Evolutionary conservation across 2,888 invertebrate genomes (phyloP).

Genomic region (Deroplatys truncata): DNA sequence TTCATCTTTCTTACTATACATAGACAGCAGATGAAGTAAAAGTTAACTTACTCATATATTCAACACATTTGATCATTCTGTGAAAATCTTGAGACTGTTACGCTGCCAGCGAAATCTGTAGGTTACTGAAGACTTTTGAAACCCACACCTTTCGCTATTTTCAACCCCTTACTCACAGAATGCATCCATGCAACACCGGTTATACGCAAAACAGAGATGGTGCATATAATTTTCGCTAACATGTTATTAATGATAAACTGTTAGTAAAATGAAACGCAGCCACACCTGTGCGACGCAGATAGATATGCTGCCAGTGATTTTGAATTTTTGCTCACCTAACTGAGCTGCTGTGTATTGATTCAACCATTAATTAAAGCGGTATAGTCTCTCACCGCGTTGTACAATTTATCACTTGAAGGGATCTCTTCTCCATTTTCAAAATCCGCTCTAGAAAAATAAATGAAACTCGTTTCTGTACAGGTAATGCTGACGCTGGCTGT

Average conservation of each 20-base stretch:
- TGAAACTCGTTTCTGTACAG: neutral
- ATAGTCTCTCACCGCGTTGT: neutral
- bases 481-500: neutral
- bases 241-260: neutral
- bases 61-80: too few species aligned
- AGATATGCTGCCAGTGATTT: too few species aligned
- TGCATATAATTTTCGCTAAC: neutral
- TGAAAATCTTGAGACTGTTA: too few species aligned
- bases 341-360: neutral
- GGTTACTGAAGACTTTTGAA: too few species aligned
- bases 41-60: too few species aligned
- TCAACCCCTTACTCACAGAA: too few species aligned
- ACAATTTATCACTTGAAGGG: neutral
- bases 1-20: too few species aligned
- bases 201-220: too few species aligned
- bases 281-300: neutral
- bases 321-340: neutral
- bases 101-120: too few species aligned
- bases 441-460: neutral
- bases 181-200: too few species aligned
- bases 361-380: neutral
- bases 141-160: too few species aligned
- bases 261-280: neutral
- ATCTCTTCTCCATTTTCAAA: neutral
- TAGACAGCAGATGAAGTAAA: too few species aligned